phyloP scores from a whole-genome alignment of 2,888 invertebrate species.

The Clunio marinus region DNA sequence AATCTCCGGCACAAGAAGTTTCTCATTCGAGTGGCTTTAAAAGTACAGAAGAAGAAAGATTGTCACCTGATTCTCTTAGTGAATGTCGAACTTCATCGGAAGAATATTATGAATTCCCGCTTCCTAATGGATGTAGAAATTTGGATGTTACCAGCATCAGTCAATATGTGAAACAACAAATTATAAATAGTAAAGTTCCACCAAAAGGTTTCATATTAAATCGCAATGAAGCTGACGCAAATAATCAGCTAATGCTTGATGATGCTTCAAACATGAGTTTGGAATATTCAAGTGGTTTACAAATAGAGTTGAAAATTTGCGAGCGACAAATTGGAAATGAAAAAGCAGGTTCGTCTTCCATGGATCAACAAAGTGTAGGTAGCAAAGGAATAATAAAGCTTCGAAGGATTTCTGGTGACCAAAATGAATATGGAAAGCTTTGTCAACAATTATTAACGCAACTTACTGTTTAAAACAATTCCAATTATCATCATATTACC shows the following conservation, averaged over 20 bases:
- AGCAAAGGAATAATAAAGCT: slow-evolving; percentile 73
- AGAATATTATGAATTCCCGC: slow-evolving; percentile 64
- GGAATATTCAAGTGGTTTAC: slow-evolving; percentile 77
- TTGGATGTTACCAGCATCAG: slow-evolving; percentile 75
- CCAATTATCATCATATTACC: too few species aligned
- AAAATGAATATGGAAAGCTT: slow-evolving; percentile 78
- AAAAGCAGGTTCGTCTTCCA: slow-evolving; percentile 42
- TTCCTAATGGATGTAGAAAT: slow-evolving; percentile 75
- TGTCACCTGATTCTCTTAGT: slow-evolving; percentile 49
- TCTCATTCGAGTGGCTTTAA: slow-evolving; percentile 61
- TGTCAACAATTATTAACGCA: slow-evolving; percentile 85
- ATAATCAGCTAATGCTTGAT: slow-evolving; percentile 44
- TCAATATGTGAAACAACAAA: slow-evolving; percentile 69
- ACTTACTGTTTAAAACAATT: slow-evolving; percentile 61
- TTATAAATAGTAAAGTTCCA: slow-evolving; percentile 70
- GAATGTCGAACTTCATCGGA: slow-evolving; percentile 50
- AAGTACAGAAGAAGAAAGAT: slow-evolving; percentile 50
- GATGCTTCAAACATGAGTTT: slow-evolving; percentile 60
- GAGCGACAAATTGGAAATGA: slow-evolving; percentile 56
- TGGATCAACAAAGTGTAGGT: slow-evolving; percentile 54
- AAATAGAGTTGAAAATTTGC: slow-evolving; percentile 77
- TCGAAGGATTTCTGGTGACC: slow-evolving; percentile 82
- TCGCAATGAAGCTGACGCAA: slow-evolving; percentile 51
- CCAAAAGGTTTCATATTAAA: slow-evolving; percentile 59
- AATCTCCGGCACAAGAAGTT: slow-evolving; percentile 57